Conservation (phyloP, 2,113 vertebrate genomes). For the Clinocottus analis region DNA sequence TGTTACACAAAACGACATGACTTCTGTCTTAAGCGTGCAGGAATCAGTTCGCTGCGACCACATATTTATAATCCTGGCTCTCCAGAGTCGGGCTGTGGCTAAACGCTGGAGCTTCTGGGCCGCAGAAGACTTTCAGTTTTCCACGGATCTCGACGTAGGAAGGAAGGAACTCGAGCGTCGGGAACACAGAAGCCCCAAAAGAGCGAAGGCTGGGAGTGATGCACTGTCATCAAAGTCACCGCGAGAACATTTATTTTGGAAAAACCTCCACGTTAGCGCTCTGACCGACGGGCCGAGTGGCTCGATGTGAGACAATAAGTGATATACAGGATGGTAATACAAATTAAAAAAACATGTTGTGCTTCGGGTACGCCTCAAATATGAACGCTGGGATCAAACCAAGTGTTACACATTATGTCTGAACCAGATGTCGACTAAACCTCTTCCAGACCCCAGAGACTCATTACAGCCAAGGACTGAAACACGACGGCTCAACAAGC, state of each 20-base stretch:
- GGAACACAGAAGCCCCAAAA: background rate
- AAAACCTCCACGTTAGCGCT: background rate
- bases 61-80: conserved; percentile 34
- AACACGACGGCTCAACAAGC: background rate
- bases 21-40: conserved; percentile 10
- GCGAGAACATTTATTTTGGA: conserved; percentile 40
- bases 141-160: conserved; percentile 25
- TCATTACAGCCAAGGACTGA: conserved; percentile 4
- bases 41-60: conserved; percentile 9
- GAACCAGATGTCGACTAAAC: conserved; percentile 19
- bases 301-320: background rate
- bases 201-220: background rate
- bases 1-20: conserved; percentile 10
- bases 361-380: conserved; percentile 31
- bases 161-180: conserved; percentile 9
- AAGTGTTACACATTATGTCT: background rate
- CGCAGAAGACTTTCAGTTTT: conserved; percentile 37
- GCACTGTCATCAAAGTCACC: background rate
- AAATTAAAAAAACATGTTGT: conserved; percentile 13
- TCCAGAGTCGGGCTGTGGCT: conserved; percentile 14
- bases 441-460: conserved; percentile 14
- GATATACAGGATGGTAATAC: background rate
- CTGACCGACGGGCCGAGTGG: conserved; percentile 1
- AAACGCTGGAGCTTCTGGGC: conserved; percentile 6
- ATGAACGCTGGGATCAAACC: conserved; percentile 13